phyloP scores from a whole-genome alignment of 2,113 vertebrate species.

The Fregata magnificens region DNA sequence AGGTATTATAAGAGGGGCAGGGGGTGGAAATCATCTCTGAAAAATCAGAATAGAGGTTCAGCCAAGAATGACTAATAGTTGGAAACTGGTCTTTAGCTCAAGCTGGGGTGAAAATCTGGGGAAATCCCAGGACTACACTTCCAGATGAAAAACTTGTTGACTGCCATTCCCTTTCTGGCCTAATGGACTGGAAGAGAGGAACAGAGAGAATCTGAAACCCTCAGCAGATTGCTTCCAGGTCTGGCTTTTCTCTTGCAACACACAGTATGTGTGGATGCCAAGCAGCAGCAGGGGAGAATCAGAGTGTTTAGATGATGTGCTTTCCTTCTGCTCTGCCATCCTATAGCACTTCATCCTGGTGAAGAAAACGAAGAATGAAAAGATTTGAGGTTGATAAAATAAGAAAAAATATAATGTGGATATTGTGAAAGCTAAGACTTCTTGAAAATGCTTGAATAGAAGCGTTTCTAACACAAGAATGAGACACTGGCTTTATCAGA shows the following conservation, averaged over 20 bases:
- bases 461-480: not conserved
- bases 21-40: not conserved
- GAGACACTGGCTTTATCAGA: not conserved
- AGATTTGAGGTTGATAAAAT: not conserved
- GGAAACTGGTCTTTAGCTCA: not conserved
- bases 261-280: constrained; percentile 2
- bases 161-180: constrained; percentile 23
- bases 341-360: not conserved
- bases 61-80: not conserved
- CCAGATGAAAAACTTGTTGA: constrained; percentile 40
- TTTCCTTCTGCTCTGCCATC: constrained; percentile 6
- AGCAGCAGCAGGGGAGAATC: constrained; percentile 54
- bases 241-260: constrained; percentile 31
- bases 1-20: not conserved
- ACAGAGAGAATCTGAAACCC: constrained; percentile 50
- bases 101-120: not conserved
- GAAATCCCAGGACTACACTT: constrained; percentile 37
- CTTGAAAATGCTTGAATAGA: not conserved
- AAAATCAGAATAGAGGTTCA: not conserved
- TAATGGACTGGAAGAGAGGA: constrained; percentile 53
- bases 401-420: not conserved
- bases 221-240: constrained; percentile 57
- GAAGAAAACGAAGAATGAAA: constrained; percentile 1
- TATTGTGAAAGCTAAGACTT: not conserved
- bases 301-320: not conserved